Evolutionary conservation across 2,113 vertebrate genomes (phyloP), one percentile per base, ranked within the genome.

Genomic region (Cichladusa arquata): DNA sequence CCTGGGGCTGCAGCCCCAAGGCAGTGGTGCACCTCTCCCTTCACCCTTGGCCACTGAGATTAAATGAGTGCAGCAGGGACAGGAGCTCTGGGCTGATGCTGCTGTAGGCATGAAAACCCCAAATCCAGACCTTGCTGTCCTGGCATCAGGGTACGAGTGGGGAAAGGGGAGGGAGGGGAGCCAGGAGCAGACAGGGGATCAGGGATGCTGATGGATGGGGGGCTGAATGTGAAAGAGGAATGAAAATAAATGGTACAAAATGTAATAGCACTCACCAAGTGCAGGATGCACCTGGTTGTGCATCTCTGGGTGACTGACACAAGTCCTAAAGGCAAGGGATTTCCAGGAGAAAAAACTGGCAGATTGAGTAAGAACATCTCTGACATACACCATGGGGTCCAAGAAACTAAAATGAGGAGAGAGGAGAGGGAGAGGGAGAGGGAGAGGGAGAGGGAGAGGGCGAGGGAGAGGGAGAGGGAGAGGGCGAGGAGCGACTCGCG

Each of bases 251-350:
- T 0, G 12, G 45, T 12, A 14, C 29, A 22, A 79, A 45, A 33
- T 4, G 22, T 5, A 11, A 8, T 0, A 14, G 14, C 9, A 2
- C 42, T 28, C n/a, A 26, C 4, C 7, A 1, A 61, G 47, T 28
- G 60, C 60, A 24, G 69, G 47, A 13, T 8, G 11, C 4, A 14
- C 42, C 53, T 57, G 42, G 36, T 4, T 1, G 1, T 6, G 23
- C 28, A 4, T 9, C 26, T 38, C 29, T 17, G n/a, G 25, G 1
- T 62, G 23, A 24, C 18, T 33, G 51, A 11, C 57, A 11, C 23
- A 3, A 20, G 33, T 40, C 66, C 61, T 16, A 28, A 34, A 53
- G 20, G 18, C 9, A 56, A 87, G 25, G 23, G 19, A 36, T 60
- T 86, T 51, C 73, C 40, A 16, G 38, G 26, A 26, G 33, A 11